A percentile compares a stretch with the other conserved stretches of the same genome.
These are phyloP conservation scores for Heliconius cydno DNA, from an alignment of 2,888 invertebrate genomes.

Conservation along the genomic window DNA sequence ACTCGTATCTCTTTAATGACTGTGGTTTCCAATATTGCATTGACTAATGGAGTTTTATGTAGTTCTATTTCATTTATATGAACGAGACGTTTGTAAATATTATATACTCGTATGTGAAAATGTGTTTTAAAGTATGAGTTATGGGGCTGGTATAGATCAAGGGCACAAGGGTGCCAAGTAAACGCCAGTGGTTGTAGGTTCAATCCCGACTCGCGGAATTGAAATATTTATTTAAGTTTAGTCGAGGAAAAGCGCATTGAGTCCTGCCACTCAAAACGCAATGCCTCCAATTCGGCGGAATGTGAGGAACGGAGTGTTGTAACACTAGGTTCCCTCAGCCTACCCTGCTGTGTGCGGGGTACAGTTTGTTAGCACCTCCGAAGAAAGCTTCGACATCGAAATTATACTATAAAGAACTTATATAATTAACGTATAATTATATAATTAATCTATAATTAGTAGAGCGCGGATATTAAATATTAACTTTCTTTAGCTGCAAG, in stretches of 20 bases:
- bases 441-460: too few relatives aligned
- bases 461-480: too few relatives aligned
- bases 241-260: too few relatives aligned
- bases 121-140: neutral
- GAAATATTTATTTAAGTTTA: too few relatives aligned
- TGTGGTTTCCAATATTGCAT: conserved; percentile 9
- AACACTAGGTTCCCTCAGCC: neutral
- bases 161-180: neutral
- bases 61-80: neutral
- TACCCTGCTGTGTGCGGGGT: neutral
- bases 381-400: too few relatives aligned
- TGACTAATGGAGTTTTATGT: conserved; percentile 2
- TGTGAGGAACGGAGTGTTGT: neutral
- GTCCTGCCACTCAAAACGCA: too few relatives aligned
- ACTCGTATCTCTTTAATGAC: conserved; percentile 21
- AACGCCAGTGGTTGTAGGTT: neutral
- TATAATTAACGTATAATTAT: too few relatives aligned
- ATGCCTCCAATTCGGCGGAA: neutral
- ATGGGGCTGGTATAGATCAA: neutral
- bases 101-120: too few relatives aligned
- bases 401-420: too few relatives aligned
- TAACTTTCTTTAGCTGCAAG: too few relatives aligned
- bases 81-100: neutral
- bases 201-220: neutral
- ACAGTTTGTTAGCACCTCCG: too few relatives aligned